Evolutionary conservation across 2,113 vertebrate species (phyloP), one percentile per base, ranked within the genome.

Genomic region (Prolemur simus): DNA sequence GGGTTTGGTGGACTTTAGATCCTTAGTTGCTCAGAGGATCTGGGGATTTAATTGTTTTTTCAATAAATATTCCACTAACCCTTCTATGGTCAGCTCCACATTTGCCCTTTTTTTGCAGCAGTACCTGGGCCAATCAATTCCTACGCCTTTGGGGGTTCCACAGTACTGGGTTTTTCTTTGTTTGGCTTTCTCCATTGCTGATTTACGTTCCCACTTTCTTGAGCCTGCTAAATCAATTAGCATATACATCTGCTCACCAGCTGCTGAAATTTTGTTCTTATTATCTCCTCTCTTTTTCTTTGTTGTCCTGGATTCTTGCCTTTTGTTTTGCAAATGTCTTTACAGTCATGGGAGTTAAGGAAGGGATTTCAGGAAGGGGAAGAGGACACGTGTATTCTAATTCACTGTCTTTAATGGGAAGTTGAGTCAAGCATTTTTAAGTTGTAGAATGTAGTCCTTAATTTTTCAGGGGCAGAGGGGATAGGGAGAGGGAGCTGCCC

Each of bases 171-270:
- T 82, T 96, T 81, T 32, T 87, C 88, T 68, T 92, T 66, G 81
- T 68, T 92, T 66, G 81, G 80, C 92, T 87, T 97, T 95, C 83
- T 86, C 80, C 74, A 81, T 74, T 80, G 83, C 80, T 92, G 89
- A 87, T 64, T 91, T 87, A 84, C 74, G 58, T 77, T 95, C 60
- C 94, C 32, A 81, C 91, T 96, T 95, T 77, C 56, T 76, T 68
- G 80, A 77, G 84, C 80, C 90, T 96, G 81, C 47, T 89, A 95
- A 91, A 84, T 83, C 90, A 96, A 87, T 96, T 87, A 97, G 77
- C 94, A 95, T 94, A 94, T 74, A 89, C 96, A 97, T 97, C 96
- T 97, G 96, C 71, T 96, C 81, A 56, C 91, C 96, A 97, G 80
- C 95, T 97, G 94, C 90, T 81, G 80, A 84, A 90, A 87, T 87